A percentile compares a stretch with the other conserved stretches of the same genome.
Evolutionary conservation across 1,140 invertebrate species (phyloP).

Genomic region (Drosophila orosa): DNA sequence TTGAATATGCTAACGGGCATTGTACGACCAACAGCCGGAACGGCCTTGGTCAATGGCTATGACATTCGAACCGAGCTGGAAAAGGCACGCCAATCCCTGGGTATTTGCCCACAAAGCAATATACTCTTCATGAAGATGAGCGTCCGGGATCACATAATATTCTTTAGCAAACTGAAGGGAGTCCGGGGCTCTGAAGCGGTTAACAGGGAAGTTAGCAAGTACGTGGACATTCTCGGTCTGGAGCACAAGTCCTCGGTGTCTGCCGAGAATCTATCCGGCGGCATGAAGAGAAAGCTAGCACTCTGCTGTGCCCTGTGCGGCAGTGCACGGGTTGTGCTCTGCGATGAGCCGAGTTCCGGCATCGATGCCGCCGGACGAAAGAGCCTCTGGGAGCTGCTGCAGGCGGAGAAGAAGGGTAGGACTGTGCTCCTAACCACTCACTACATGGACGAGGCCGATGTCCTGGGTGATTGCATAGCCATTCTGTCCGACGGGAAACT

Average conservation of each 20-base stretch:
- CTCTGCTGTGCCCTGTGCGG: constrained; percentile 90
- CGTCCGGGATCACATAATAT: constrained; percentile 95
- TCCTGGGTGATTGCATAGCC: constrained; percentile 95
- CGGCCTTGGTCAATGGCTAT: constrained; percentile 88
- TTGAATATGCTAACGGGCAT: constrained; percentile 93
- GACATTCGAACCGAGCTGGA: constrained; percentile 87
- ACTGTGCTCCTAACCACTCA: constrained; percentile 98
- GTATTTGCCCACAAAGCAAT: constrained; percentile 97
- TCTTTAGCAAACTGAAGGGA: constrained; percentile 92
- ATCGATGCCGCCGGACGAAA: constrained; percentile 97
- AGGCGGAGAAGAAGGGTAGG: constrained; percentile 85
- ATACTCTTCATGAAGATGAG: constrained; percentile 95
- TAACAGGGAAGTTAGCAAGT: constrained; percentile 86
- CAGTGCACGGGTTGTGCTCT: constrained; percentile 88
- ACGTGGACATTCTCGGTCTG: constrained; percentile 88
- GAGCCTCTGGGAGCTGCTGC: constrained; percentile 94
- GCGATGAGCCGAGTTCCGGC: constrained; percentile 97
- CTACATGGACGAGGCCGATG: constrained; percentile 99
- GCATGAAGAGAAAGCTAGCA: constrained; percentile 93
- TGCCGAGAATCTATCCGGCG: constrained; percentile 90
- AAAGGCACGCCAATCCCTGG: constrained; percentile 89
- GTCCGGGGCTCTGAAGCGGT: constrained; percentile 85
- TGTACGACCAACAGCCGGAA: constrained; percentile 88
- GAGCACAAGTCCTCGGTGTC: constrained; percentile 86
- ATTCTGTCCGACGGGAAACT: constrained; percentile 93